Base-by-base conservation (phyloP, 2,888 invertebrate genomes). In the Machimus atricapillus region DNA sequence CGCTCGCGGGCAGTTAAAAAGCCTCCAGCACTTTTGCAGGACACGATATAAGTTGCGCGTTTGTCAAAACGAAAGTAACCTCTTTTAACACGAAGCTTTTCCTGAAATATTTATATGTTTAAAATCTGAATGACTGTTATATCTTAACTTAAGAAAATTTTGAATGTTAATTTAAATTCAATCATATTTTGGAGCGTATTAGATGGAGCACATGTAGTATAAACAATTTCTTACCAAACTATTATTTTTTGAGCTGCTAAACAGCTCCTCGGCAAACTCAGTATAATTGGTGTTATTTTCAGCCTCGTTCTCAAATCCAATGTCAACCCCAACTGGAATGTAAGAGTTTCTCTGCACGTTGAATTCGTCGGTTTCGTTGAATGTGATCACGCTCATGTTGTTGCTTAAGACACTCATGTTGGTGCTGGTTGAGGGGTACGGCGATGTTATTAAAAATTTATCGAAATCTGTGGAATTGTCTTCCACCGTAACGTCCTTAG, bases 1-100 rank as follows among this genome's bases (percentile, higher is more conserved):
- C 98, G 93, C 90, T 97, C 97, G 83, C 98, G 94, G 0, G 96
- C 94, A 0, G 97, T 97, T 4, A 95, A 93, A 91, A 98, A 98
- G 86, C 95, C 93, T 85, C 97, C 93, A 0, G 95, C 94, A 90
- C 95, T 95, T 89, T 94, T 94, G 89, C 96, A 96, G 5, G 94
- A 93, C 0, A 95, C 94, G 2, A 94, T 89, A 6, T 94, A 91
- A 5, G 90, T 91, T 87, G 93, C 88, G 89, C 89, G 87, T 88
- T 89, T 88, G 88, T 88, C 88, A 52, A 37, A 88, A 89, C 34
- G 90, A 89, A 86, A 89, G 90, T 23, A 89, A 89, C 2, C 89
- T 5, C 89, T 88, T 83, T 89, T 89, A 2, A 89, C 89, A 82
- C 89, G 88, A 27, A 87, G 86, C 86, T 87, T 79, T 81, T 87